Evolutionary conservation across 2,888 invertebrate species (phyloP), one percentile per base, ranked within the genome.

Genomic region (Hylaea fasciaria): DNA sequence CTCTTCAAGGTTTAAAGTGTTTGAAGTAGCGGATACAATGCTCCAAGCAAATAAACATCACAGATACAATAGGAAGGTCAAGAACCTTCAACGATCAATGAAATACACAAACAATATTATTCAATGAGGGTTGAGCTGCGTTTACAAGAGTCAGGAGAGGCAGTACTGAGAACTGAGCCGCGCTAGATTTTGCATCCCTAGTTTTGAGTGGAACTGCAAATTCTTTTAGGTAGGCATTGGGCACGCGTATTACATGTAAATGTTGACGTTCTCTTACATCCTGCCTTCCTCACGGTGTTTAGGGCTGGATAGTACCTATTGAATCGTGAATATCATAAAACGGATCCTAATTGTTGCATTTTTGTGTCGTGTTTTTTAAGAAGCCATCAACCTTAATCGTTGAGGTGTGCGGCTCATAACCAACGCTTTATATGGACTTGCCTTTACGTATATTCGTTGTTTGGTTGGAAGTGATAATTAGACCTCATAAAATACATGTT

Each of bases 381-480:
- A 22, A 22, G n/a, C n/a, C n/a, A n/a, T n/a, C n/a, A 22, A 22
- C 22, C 22, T 22, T n/a, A n/a, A n/a, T n/a, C 22, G 3, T 22
- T 5, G 22, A 3, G 3, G 22, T 22, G 3, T 22, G 22, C 22
- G 32, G 1, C 32, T 9, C 1, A 8, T 32, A 8, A 9, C 9
- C 32, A 2, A 8, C 9, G 32, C 32, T 32, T 32, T 9, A 32
- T 32, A 32, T 32, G 32, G 14, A 40, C 14, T 13, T 12, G 40
- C 40, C 40, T 40, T 40, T 13, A 14, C 22, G 22, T 22, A 22
- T 39, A 39, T 7, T n/a, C 9, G 35, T n/a, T 28, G 29, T 29
- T 7, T 40, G 35, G 32, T 37, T 70, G 67, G 63, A 64, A 69
- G 69, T 74, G 78, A 59, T 81, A 84, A 83, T 80, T 80, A 78